These are phyloP conservation scores for Sakesphorus luctuosus DNA, from an alignment of 2,113 vertebrate species.

Conservation along the genomic window DNA sequence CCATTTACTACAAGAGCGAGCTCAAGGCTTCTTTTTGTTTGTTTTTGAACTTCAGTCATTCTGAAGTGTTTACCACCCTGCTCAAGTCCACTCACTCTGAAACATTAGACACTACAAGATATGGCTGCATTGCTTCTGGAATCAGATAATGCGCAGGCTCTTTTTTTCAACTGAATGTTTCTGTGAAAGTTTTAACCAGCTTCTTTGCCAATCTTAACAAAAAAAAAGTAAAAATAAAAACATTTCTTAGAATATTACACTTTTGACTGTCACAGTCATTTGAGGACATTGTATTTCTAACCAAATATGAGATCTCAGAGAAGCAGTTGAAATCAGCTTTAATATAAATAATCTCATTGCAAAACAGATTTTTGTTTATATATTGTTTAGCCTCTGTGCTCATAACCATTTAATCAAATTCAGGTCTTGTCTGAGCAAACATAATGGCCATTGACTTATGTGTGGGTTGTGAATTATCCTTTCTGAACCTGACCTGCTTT, in stretches of 20 bases:
- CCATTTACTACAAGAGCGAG: conserved; percentile 41
- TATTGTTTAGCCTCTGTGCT: not conserved
- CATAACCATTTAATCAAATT: conserved; percentile 46
- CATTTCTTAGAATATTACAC: not conserved
- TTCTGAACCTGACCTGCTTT: conserved; percentile 11
- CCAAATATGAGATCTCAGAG: not conserved
- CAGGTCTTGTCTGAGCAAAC: conserved; percentile 34
- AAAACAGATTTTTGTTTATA: not conserved
- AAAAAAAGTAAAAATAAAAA: not conserved
- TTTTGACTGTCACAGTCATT: not conserved
- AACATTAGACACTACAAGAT: not conserved
- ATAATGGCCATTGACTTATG: conserved; percentile 18
- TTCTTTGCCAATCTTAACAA: not conserved
- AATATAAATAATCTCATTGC: not conserved
- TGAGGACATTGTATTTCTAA: not conserved
- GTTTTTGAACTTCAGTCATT: conserved; percentile 37
- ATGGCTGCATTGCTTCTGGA: not conserved
- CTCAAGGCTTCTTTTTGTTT: conserved; percentile 62
- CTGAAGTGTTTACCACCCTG: conserved; percentile 48
- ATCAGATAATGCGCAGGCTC: not conserved
- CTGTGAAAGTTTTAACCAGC: not conserved
- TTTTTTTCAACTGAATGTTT: not conserved
- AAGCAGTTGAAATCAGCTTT: not conserved
- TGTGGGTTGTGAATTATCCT: conserved; percentile 1
- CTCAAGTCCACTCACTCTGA: conserved; percentile 26